A percentile compares a stretch with the other conserved stretches of the same genome.
These are phyloP conservation scores for Ahaetulla prasina DNA, from an alignment of 2,113 vertebrate genomes.

Conservation along the genomic window DNA sequence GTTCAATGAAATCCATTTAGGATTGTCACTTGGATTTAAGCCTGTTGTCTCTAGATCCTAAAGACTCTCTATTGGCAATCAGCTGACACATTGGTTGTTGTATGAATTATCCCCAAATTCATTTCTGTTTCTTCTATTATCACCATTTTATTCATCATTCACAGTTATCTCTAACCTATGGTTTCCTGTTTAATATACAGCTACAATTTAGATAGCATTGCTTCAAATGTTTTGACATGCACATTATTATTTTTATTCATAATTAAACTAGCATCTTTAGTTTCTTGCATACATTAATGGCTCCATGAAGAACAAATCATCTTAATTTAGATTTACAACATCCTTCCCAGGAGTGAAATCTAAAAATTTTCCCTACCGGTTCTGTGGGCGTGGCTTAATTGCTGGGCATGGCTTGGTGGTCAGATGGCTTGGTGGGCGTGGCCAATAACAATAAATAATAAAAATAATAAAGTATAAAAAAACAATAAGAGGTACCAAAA, in stretches of 20 bases:
- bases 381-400: no score
- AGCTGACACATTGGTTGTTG: neutral
- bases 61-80: neutral
- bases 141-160: neutral
- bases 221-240: neutral
- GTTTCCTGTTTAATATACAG: neutral
- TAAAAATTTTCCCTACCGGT: no score
- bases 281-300: neutral
- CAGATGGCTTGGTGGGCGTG: no score
- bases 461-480: no score
- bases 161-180: neutral
- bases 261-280: neutral
- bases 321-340: neutral
- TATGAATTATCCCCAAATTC: neutral
- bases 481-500: no score
- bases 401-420: no score
- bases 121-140: neutral
- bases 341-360: no score
- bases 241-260: neutral
- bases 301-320: neutral
- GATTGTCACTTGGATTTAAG: neutral
- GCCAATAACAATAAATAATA: no score
- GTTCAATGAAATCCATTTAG: neutral
- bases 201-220: neutral
- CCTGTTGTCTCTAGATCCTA: neutral